These are phyloP conservation scores for Hypanus sabinus DNA, from an alignment of 2,113 vertebrate species.

Conservation along the genomic window DNA sequence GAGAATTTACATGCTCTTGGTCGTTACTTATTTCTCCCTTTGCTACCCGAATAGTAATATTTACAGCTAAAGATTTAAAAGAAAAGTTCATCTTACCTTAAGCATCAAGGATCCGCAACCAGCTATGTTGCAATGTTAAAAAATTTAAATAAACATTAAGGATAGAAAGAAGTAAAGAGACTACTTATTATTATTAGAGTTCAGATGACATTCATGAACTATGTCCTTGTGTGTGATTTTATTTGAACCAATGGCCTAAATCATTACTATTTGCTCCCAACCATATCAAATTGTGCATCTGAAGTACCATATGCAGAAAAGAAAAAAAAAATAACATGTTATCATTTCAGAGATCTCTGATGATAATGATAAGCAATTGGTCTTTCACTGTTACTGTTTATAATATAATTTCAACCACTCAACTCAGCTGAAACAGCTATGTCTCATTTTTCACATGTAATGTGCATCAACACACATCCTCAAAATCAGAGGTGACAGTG, in stretches of 20 bases:
- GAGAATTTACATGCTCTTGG: background rate
- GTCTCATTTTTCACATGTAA: constrained; percentile 30
- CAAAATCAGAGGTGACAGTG: constrained; percentile 19
- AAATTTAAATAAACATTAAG: background rate
- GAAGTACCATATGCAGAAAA: background rate
- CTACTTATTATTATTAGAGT: background rate
- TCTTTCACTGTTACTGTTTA: constrained; percentile 17
- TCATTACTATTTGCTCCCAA: background rate
- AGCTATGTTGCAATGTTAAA: background rate
- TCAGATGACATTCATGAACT: background rate
- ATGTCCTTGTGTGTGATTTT: background rate
- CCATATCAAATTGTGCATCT: background rate
- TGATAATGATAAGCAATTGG: constrained; percentile 3
- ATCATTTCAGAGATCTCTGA: background rate
- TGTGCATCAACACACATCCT: constrained; percentile 22
- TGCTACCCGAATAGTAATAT: background rate
- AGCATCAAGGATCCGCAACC: background rate
- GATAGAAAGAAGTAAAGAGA: background rate
- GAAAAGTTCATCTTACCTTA: background rate
- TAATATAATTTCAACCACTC: constrained; percentile 16
- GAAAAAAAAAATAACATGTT: background rate
- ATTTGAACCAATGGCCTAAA: constrained; percentile 9
- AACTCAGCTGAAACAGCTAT: background rate
- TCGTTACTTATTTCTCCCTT: background rate
- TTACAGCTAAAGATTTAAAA: background rate